Base-by-base conservation (phyloP, 2,888 invertebrate genomes). In the Hydrotaea diabolus region DNA sequence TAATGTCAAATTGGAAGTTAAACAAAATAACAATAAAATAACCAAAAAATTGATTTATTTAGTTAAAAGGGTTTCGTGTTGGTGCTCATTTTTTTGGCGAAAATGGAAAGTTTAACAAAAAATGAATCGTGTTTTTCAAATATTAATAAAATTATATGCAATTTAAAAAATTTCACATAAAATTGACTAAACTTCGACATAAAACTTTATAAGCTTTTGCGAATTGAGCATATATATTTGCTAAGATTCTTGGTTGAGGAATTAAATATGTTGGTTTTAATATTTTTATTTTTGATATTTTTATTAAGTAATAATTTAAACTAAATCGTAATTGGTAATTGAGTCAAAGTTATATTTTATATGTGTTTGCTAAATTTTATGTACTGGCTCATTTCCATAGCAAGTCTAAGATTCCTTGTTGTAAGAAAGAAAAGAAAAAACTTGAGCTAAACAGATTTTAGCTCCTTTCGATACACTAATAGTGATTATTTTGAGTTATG, bases 301-400 rank as follows among this genome's bases (percentile, higher is more conserved):
- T 77, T 66, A 5, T 49, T 46, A 55, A 71, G 57, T 62, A 59
- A 17, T n/a, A 75, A 59, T 57, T 49, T 49, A 15, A 49, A 49
- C n/a, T 79, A 66, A 73, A 69, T 17, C 39, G n/a, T 66, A 66
- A n/a, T 66, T 43, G 17, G 17, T 21, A 66, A 23, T 69, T 73
- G 53, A 53, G n/a, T 66, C 3, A 43, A 15, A 43, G 31, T 43
- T 2, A 43, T 7, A 43, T 43, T 9, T 43, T 4, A n/a, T n/a
- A n/a, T n/a, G n/a, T n/a, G n/a, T n/a, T n/a, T n/a, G n/a, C n/a
- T n/a, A n/a, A n/a, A n/a, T n/a, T n/a, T n/a, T n/a, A n/a, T n/a
- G n/a, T n/a, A n/a, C n/a, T n/a, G n/a, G n/a, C n/a, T n/a, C n/a
- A n/a, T n/a, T n/a, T n/a, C n/a, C n/a, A n/a, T n/a, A n/a, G n/a